Conservation (phyloP, 2,888 invertebrate genomes). For the Caenorhabditis drosophilae region DNA sequence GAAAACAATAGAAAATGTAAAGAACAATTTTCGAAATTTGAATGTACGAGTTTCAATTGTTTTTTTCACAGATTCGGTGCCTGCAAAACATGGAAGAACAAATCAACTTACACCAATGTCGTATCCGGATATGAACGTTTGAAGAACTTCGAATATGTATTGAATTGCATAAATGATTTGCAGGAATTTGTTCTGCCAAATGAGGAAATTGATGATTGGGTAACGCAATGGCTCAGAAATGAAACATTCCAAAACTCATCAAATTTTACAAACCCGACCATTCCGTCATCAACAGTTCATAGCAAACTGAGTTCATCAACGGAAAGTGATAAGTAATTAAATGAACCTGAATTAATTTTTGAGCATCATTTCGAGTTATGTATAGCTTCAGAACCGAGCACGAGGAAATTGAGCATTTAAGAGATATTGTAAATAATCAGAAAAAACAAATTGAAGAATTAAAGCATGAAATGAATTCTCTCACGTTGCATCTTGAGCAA, state of each 20-base stretch:
- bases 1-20: slow-evolving; percentile 19
- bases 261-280: slow-evolving; percentile 24
- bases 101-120: no score
- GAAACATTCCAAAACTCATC: slow-evolving; percentile 39
- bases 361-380: neutral
- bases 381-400: slow-evolving; percentile 19
- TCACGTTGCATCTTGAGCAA: slow-evolving; percentile 45
- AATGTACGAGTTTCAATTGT: no score
- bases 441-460: slow-evolving; percentile 53
- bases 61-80: no score
- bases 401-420: slow-evolving; percentile 54
- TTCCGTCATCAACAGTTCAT: slow-evolving; percentile 31
- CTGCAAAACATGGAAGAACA: no score
- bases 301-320: slow-evolving; percentile 34
- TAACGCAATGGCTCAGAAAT: slow-evolving; percentile 55
- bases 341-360: neutral
- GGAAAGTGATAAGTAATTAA: slow-evolving; percentile 25
- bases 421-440: slow-evolving; percentile 59
- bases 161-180: no score
- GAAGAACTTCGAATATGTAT: no score
- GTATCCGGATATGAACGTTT: no score
- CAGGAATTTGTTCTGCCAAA: no score
- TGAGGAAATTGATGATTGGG: slow-evolving; percentile 54
- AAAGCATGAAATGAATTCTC: slow-evolving; percentile 44
- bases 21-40: no score